phyloP scores from a whole-genome alignment of 1,140 invertebrate genomes.

The Drosophila subpulchrella region DNA sequence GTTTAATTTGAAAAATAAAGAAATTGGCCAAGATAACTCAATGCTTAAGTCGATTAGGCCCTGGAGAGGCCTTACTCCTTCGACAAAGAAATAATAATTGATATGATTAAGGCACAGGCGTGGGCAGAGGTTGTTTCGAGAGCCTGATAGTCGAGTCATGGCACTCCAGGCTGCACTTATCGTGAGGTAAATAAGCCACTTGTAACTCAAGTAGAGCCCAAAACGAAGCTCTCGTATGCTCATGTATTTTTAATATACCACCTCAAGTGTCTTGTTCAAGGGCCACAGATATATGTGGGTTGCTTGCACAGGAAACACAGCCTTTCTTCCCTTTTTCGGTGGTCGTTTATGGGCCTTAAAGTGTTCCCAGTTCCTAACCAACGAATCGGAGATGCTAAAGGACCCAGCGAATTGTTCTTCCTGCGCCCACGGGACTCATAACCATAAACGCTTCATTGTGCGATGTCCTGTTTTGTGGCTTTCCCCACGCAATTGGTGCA shows the following conservation, averaged over 20 bases:
- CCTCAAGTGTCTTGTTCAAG: conserved; percentile 70
- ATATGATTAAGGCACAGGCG: conserved; percentile 55
- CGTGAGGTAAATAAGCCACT: conserved; percentile 80
- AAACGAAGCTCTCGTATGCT: conserved; percentile 24
- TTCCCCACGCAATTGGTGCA: conserved; percentile 51
- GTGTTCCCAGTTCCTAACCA: conserved; percentile 54
- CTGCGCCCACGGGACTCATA: conserved; percentile 71
- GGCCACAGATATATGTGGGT: conserved; percentile 14
- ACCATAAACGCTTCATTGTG: conserved; percentile 63
- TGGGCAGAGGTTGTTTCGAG: background rate
- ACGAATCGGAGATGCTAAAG: conserved; percentile 18
- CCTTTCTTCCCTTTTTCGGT: conserved; percentile 56
- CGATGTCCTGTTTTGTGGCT: conserved; percentile 32
- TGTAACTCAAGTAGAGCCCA: conserved; percentile 70
- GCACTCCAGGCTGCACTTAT: conserved; percentile 80
- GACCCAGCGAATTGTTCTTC: conserved; percentile 41
- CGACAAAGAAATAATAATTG: conserved; percentile 69
- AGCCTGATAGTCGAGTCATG: conserved; percentile 55
- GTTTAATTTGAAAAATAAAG: conserved; percentile 2
- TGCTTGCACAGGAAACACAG: conserved; percentile 28
- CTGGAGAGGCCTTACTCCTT: conserved; percentile 51
- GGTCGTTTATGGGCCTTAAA: conserved; percentile 72
- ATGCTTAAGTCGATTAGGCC: conserved; percentile 57
- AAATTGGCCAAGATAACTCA: conserved; percentile 5
- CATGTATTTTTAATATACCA: conserved; percentile 81